Base-by-base conservation (phyloP, 2,888 invertebrate species). In the Lobophora halterata region DNA sequence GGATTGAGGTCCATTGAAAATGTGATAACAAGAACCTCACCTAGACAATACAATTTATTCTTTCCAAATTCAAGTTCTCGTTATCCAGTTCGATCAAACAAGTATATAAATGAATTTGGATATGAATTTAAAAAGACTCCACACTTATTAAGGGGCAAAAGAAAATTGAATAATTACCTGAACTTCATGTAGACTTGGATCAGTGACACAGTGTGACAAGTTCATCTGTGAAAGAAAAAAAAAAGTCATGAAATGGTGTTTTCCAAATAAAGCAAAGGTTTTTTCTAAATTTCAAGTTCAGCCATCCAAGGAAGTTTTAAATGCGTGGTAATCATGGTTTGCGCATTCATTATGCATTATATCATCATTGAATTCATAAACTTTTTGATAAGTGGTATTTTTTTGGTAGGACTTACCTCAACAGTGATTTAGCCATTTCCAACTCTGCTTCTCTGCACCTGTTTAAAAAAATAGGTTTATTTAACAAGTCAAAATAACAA, bases 261-360 rank as follows among this genome's bases (percentile, higher is more conserved):
- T 18, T 8, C 0, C 20, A 3, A n/a, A 4, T 5, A 10, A 3
- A 21, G 31, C 12, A 31, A n/a, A 11, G 14, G 12, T 2, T 23
- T 32, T n/a, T n/a, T n/a, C n/a, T n/a, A n/a, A n/a, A n/a, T n/a
- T n/a, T n/a, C n/a, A n/a, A n/a, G 34, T 40, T 86, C 87, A 87
- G 87, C 85, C 87, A 87, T 87, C 87, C 87, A 87, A 87, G 87
- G 86, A 87, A 87, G 87, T 85, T 81, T 71, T 64, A 79, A 78
- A 85, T 85, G 85, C 80, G 71, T 86, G 79, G 85, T 87, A 87
- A 87, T 85, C 87, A 87, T 47, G 79, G 81, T 85, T n/a, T 86
- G 81, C 86, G 79, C 87, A 75, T 81, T 85, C 86, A 86, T 83
- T 50, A 72, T 59, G 83, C 85, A 86, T 82, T 74, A 44, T 82